Evolutionary conservation across 1,140 invertebrate species (phyloP).

Genomic region (Drosophila punjabiensis): DNA sequence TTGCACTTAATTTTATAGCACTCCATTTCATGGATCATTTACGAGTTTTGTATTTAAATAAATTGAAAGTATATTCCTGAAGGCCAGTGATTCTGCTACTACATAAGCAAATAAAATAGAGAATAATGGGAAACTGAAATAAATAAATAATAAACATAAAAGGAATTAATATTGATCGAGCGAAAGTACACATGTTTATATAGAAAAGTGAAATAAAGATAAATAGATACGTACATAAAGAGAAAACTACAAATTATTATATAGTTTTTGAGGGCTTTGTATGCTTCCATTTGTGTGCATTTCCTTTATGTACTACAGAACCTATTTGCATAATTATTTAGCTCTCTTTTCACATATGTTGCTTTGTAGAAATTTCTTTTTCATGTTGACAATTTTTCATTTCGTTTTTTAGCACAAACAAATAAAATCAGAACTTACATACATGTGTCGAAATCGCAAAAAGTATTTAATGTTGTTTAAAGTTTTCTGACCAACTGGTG

Average conservation of each 20-base stretch:
- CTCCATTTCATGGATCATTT: slow-evolving; percentile 3
- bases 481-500: not conserved
- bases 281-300: not conserved
- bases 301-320: not conserved
- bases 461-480: not conserved
- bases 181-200: not conserved
- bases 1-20: slow-evolving; percentile 10
- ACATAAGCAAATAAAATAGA: not conserved
- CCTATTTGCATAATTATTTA: not conserved
- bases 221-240: not conserved
- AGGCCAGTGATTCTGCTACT: not conserved
- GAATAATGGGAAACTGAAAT: not conserved
- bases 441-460: not conserved
- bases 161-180: not conserved
- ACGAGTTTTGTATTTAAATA: slow-evolving; percentile 1
- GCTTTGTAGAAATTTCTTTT: not conserved
- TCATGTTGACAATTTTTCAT: not conserved
- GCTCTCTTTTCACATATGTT: not conserved
- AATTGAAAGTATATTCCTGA: not conserved
- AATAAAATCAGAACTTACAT: not conserved
- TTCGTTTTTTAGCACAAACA: not conserved
- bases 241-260: not conserved
- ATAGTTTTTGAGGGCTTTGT: not conserved
- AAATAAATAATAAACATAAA: not conserved
- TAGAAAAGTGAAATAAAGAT: too few relatives aligned